Conservation (phyloP, 2,888 invertebrate genomes). For the Clistopyga incitator region DNA sequence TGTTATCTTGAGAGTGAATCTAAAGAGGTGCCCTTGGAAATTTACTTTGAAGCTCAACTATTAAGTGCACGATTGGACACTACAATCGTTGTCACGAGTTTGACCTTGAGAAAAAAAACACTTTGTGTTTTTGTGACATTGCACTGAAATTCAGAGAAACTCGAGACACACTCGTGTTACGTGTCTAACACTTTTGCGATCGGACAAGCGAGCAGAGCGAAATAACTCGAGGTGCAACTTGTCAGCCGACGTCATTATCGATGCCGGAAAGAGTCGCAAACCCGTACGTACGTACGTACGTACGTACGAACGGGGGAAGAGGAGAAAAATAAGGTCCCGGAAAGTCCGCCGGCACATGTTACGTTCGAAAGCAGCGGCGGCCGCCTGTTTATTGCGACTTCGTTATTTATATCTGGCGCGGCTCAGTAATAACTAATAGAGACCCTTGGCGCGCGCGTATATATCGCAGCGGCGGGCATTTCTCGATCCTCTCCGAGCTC, state of each 20-base stretch:
- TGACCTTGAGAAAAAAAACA: too few species aligned
- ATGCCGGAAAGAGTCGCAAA: slow-evolving; percentile 50
- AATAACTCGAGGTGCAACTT: slow-evolving; percentile 74
- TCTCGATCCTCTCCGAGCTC: background rate
- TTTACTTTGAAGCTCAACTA: too few species aligned
- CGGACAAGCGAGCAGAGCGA: slow-evolving; percentile 51
- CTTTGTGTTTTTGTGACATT: too few species aligned
- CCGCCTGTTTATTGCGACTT: slow-evolving; percentile 71
- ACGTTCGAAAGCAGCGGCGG: background rate
- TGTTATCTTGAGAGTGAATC: too few species aligned
- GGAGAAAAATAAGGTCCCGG: slow-evolving; percentile 12
- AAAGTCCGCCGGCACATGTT: slow-evolving; percentile 19
- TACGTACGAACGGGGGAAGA: background rate
- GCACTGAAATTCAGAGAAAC: too few species aligned
- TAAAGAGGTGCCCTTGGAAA: too few species aligned
- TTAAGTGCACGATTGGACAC: too few species aligned
- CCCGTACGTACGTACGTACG: background rate
- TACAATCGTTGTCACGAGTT: too few species aligned
- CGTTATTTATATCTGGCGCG: slow-evolving; percentile 74
- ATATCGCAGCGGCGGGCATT: slow-evolving; percentile 2
- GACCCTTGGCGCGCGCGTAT: slow-evolving; percentile 52
- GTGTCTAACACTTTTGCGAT: slow-evolving; percentile 9
- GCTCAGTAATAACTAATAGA: slow-evolving; percentile 73
- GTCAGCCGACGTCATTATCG: slow-evolving; percentile 76
- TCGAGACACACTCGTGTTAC: background rate